These are phyloP conservation scores for Callionymus lyra DNA, from an alignment of 2,113 vertebrate genomes.

Conservation along the genomic window DNA sequence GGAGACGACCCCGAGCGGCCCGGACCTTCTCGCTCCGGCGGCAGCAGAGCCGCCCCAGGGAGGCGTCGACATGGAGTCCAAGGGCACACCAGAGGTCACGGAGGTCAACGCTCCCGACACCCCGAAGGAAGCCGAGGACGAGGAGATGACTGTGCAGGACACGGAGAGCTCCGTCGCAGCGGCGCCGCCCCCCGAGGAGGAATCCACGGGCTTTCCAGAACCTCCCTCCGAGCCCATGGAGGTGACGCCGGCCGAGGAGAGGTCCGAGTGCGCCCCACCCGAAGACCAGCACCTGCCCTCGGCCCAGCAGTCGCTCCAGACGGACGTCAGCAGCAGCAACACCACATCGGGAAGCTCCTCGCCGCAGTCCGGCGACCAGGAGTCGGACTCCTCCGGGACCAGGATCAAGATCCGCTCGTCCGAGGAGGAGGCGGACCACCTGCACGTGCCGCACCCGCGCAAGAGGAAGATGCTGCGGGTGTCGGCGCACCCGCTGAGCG, in stretches of 20 bases:
- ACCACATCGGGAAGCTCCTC: constrained; percentile 67
- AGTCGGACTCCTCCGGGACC: constrained; percentile 72
- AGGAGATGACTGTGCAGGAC: constrained; percentile 32
- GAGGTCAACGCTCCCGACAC: constrained; percentile 44
- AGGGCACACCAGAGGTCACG: constrained; percentile 27
- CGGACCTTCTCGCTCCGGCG: constrained; percentile 21
- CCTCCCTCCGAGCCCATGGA: constrained; percentile 53
- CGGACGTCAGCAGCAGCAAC: constrained; percentile 68
- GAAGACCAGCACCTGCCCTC: constrained; percentile 37
- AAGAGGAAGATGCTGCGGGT: constrained; percentile 88
- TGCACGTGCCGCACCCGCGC: constrained; percentile 85
- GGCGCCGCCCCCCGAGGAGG: constrained; percentile 30
- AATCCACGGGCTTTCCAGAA: constrained; percentile 15
- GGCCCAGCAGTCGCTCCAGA: constrained; percentile 58
- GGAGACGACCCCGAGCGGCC: constrained; percentile 19
- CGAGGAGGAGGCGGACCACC: constrained; percentile 80
- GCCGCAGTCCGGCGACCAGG: constrained; percentile 69
- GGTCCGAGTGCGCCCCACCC: constrained; percentile 43
- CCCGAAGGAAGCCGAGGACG: constrained; percentile 32
- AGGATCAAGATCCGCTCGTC: constrained; percentile 72
- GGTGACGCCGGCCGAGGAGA: constrained; percentile 68
- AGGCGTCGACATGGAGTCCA: constrained; percentile 13
- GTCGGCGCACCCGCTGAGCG: constrained; percentile 67
- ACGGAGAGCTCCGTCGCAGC: constrained; percentile 15
- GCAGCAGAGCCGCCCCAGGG: constrained; percentile 28